Evolutionary conservation across 2,888 invertebrate genomes (phyloP).

Genomic region (Amphimallon solstitiale): DNA sequence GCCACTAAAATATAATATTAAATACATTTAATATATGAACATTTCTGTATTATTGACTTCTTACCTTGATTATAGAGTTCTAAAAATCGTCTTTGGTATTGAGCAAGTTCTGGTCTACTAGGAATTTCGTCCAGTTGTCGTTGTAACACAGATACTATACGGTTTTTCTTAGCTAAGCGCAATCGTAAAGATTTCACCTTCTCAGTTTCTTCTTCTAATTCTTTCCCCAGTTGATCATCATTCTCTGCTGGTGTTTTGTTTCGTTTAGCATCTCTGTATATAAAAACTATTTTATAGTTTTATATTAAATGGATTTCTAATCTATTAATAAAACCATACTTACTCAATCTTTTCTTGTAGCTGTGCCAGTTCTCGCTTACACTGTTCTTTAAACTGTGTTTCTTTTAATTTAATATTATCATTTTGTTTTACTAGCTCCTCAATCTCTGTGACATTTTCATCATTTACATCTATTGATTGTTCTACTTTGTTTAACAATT

Average conservation of each 20-base stretch:
- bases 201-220: constrained; percentile 72
- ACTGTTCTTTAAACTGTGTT: constrained; percentile 77
- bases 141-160: constrained; percentile 82
- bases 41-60: background rate
- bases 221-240: constrained; percentile 63
- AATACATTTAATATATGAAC: background rate
- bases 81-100: constrained; percentile 95
- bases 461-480: constrained; percentile 65
- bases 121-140: constrained; percentile 93
- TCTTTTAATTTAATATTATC: constrained; percentile 80
- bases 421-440: constrained; percentile 73
- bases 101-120: constrained; percentile 89
- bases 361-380: constrained; percentile 71
- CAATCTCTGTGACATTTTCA: constrained; percentile 65
- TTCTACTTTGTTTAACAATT: constrained; percentile 64
- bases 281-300: constrained; percentile 51
- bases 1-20: constrained; percentile 74
- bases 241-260: constrained; percentile 61
- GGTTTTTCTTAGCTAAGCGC: constrained; percentile 81
- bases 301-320: constrained; percentile 49
- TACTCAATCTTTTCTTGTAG: constrained; percentile 65
- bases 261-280: constrained; percentile 62
- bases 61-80: constrained; percentile 94
- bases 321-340: constrained; percentile 42
- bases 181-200: constrained; percentile 71